A percentile compares a stretch with the other conserved stretches of the same genome.
Conservation (phyloP, 2,797 vertebrate genomes). For the Sandelia bainsii region DNA sequence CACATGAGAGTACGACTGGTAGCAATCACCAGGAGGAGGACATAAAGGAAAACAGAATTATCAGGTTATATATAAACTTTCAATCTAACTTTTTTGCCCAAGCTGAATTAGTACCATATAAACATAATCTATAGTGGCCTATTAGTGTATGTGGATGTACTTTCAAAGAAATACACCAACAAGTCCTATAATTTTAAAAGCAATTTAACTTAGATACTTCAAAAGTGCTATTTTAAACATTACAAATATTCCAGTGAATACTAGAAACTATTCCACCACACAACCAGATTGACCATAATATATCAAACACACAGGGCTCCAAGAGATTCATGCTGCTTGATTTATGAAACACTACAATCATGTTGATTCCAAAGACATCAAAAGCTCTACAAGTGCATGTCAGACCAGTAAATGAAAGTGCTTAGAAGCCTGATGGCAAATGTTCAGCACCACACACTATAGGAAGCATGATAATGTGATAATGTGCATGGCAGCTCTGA, state of each 20-base stretch:
- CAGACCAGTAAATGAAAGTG: slow-evolving; percentile 44
- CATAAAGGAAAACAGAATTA: slow-evolving; percentile 15
- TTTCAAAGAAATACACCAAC: neutral
- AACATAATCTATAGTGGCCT: neutral
- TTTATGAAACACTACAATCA: slow-evolving; percentile 15
- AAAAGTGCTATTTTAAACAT: slow-evolving; percentile 7
- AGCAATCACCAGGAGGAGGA: slow-evolving; percentile 1
- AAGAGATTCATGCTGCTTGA: slow-evolving; percentile 9
- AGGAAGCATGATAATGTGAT: slow-evolving; percentile 72
- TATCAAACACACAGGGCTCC: neutral
- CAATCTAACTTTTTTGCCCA: slow-evolving; percentile 3
- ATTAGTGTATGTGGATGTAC: neutral
- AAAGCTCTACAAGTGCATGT: slow-evolving; percentile 27
- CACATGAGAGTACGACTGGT: no score
- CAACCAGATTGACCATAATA: neutral
- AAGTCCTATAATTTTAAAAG: neutral
- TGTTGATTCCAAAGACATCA: slow-evolving; percentile 9
- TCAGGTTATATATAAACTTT: slow-evolving; percentile 16
- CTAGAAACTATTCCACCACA: slow-evolving; percentile 8
- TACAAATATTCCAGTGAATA: neutral
- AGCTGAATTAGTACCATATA: neutral
- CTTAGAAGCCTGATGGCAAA: slow-evolving; percentile 60
- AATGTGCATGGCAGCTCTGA: slow-evolving; percentile 56
- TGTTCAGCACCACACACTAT: slow-evolving; percentile 59
- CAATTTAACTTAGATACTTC: neutral